These are phyloP conservation scores for Episyrphus balteatus DNA, from an alignment of 1,140 invertebrate species.

Conservation along the genomic window DNA sequence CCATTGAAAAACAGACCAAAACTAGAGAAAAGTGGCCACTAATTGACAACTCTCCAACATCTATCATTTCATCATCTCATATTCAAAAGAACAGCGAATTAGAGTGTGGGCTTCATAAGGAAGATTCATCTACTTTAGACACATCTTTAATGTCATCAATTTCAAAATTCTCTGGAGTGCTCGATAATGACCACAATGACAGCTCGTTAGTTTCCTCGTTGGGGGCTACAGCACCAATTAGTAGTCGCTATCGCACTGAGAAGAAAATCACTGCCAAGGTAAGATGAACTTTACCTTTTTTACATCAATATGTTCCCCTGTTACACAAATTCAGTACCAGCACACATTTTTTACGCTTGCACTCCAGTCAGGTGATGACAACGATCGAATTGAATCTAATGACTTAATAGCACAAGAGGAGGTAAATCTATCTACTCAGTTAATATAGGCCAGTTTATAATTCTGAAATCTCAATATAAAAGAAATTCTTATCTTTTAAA, in stretches of 20 bases:
- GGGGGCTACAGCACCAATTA: slow-evolving; percentile 16
- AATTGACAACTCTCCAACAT: slow-evolving; percentile 14
- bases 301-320: slow-evolving; percentile 3
- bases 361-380: no score
- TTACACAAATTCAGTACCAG: no score
- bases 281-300: slow-evolving; percentile 6
- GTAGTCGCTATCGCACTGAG: slow-evolving; percentile 33
- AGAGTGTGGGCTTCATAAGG: slow-evolving; percentile 11
- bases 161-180: slow-evolving; percentile 30
- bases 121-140: slow-evolving; percentile 25
- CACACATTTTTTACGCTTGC: no score
- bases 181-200: slow-evolving; percentile 29
- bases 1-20: slow-evolving; percentile 35
- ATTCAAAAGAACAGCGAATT: no score
- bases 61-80: not conserved
- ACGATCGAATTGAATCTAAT: no score
- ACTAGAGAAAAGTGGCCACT: slow-evolving; percentile 31
- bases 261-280: slow-evolving; percentile 39
- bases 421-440: not conserved
- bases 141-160: slow-evolving; percentile 23
- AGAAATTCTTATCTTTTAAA: no score
- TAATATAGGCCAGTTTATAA: not conserved
- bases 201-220: slow-evolving; percentile 10
- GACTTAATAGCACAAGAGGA: not conserved
- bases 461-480: no score